Evolutionary conservation across 2,888 invertebrate genomes (phyloP).

Genomic region (Drosophila koepferae): DNA sequence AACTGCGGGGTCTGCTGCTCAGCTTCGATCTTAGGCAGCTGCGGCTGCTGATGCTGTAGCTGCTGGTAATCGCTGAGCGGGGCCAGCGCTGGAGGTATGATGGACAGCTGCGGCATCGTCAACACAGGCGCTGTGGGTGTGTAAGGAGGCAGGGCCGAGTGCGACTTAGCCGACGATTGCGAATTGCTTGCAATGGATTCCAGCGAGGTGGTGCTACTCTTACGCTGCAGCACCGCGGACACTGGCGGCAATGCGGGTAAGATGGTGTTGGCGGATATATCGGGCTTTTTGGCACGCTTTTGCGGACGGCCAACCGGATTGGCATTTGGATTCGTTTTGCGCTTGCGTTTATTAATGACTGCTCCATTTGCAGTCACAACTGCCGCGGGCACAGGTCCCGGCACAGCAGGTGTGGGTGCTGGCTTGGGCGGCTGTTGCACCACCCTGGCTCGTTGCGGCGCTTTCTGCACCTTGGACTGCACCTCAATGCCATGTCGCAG

Average conservation of each 20-base stretch:
- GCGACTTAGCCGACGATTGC: constrained; percentile 76
- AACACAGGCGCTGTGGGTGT: constrained; percentile 35
- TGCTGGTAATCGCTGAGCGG: constrained; percentile 65
- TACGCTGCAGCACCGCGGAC: constrained; percentile 78
- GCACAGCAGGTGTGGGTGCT: constrained; percentile 25
- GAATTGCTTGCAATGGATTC: constrained; percentile 84
- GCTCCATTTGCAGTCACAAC: constrained; percentile 12
- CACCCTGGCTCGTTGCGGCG: constrained; percentile 14
- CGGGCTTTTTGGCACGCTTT: constrained; percentile 86
- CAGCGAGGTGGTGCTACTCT: constrained; percentile 83
- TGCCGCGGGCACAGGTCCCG: constrained; percentile 21
- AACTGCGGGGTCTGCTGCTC: constrained; percentile 37
- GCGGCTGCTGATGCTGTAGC: constrained; percentile 23
- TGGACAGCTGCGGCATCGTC: constrained; percentile 54
- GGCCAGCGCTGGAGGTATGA: constrained; percentile 74
- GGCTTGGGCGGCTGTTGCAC: constrained; percentile 18
- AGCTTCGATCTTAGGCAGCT: constrained; percentile 19
- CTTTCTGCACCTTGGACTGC: constrained; percentile 21
- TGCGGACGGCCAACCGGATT: constrained; percentile 85
- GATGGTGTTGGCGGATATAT: constrained; percentile 23
- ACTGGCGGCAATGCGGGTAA: constrained; percentile 46
- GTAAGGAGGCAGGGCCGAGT: constrained; percentile 60
- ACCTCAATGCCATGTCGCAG: constrained; percentile 88
- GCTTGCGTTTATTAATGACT: constrained; percentile 60
- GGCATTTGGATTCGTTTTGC: constrained; percentile 66